Base-by-base conservation (phyloP, 2,888 invertebrate genomes). In the Parascotia fuliginaria region DNA sequence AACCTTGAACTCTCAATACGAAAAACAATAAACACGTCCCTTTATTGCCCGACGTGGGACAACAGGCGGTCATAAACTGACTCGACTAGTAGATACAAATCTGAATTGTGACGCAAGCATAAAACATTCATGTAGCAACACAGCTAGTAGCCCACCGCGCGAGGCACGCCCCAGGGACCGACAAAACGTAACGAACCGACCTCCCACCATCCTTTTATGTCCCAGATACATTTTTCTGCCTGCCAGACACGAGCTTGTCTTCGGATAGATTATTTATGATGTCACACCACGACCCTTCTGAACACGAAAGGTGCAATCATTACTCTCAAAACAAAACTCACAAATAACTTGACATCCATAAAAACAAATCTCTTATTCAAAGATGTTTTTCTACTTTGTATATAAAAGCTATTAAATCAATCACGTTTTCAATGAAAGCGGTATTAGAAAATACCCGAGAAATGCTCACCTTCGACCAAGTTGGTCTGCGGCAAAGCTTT, bases 101-200 rank as follows among this genome's bases (percentile, higher is more conserved):
- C 88, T 88, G 85, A 84, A 84, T 83, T 83, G 85, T 85, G 87
- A 85, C 83, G 82, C 73, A 65, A 73, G 77, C 74, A 81, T 89
- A 87, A 89, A 89, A 87, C 85, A 89, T 90, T 88, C 85, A 88
- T 83, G 85, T 79, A 68, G 65, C 65, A 74, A 74, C 70, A 73
- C 63, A 70, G 71, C 65, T 76, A 79, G 74, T 73, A 66, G 73
- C 75, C 70, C 73, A 73, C 77, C 75, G 74, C 73, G 75, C 62
- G 55, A 85, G 82, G 72, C 68, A 73, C 75, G 67, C 91, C 89
- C 89, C 39, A 33, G 91, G 86, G 91, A 83, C 73, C 80, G 68
- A 91, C 91, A 89, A 90, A 90, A 89, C 81, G 87, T 90, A 92
- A 91, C 91, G 91, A 92, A 91, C 85, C 85, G 71, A 71, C 74